A percentile compares a stretch with the other conserved stretches of the same genome.
Evolutionary conservation across 1,140 invertebrate species (phyloP).

Genomic region (Atta texana): DNA sequence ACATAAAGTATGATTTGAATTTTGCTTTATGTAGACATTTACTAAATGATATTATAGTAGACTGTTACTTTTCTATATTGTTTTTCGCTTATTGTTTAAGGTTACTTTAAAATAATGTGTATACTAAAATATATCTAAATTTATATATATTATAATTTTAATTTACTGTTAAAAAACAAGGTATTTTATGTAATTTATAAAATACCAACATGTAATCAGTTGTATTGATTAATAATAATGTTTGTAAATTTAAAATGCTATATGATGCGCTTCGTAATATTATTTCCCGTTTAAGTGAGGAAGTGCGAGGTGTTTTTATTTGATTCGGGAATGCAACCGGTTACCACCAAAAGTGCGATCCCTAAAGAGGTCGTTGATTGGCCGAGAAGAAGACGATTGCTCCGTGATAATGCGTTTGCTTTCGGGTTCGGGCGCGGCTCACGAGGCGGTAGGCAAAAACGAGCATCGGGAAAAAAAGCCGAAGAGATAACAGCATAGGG

Average conservation of each 20-base stretch:
- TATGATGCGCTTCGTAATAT: not conserved
- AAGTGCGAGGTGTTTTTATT: conserved; percentile 39
- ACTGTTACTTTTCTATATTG: not conserved
- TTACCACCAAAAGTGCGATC: conserved; percentile 59
- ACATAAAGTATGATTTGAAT: not conserved
- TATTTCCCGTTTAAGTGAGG: conserved; percentile 18
- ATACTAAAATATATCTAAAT: not conserved
- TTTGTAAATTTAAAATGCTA: not conserved
- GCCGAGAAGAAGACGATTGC: conserved; percentile 69
- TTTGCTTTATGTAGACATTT: not conserved
- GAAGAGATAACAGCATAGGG: conserved; percentile 73
- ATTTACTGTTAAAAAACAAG: not conserved
- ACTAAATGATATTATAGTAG: not conserved
- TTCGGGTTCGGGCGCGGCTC: conserved; percentile 66
- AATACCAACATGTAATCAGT: not conserved
- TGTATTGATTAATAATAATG: not conserved
- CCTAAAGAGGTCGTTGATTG: conserved; percentile 78
- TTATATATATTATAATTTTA: not conserved
- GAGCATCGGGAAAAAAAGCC: conserved; percentile 70
- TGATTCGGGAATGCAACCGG: conserved; percentile 44
- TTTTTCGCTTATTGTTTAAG: not conserved
- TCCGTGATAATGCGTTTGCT: conserved; percentile 76
- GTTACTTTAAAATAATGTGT: not conserved
- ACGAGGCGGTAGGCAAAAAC: conserved; percentile 72
- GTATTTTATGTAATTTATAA: not conserved